Evolutionary conservation across 1,140 invertebrate species (phyloP), one percentile per base, ranked within the genome.

Genomic region (Lasaia peninsularis): DNA sequence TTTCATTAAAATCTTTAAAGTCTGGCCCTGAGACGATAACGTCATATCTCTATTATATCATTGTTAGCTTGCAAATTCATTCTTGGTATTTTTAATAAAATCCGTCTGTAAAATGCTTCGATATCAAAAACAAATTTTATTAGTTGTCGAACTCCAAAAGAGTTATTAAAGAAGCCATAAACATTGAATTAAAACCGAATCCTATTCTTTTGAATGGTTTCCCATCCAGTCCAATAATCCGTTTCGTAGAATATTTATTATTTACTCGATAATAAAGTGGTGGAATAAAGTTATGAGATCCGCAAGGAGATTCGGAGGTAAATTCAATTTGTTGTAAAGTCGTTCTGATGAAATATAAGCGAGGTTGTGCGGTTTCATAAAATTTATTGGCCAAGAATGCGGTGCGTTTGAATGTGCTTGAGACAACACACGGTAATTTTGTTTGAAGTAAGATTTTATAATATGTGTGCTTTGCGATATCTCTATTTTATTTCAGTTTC

Each of bases 241-340:
- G 52, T 58, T 63, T 54, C 56, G 37, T 44, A 10, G 56, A 48
- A 52, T 67, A 70, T 67, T 60, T 67, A 62, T 64, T 67, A 70
- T 62, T 67, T 70, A 58, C 62, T 34, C 54, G 60, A 60, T 64
- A 60, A 67, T 70, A 67, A 61, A 64, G 56, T 55, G 49, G 53
- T 62, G 50, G 49, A 52, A 56, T 60, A 57, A 62, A 48, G 49
- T 40, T 65, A 65, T 61, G 58, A 54, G 49, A 63, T 60, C 16
- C 44, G 31, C 21, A 28, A 54, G 35, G 40, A 65, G 58, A 67
- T 67, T 58, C 52, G 55, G 63, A 62, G 61, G 69, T 65, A 65
- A 50, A 71, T 71, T 70, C 65, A 67, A 73, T 70, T 73, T 67
- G 63, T 62, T 63, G 59, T 64, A 58, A 70, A 64, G 67, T 65